These are phyloP conservation scores for Dicrurus megarhynchus DNA, from an alignment of 2,113 vertebrate species.

Conservation along the genomic window DNA sequence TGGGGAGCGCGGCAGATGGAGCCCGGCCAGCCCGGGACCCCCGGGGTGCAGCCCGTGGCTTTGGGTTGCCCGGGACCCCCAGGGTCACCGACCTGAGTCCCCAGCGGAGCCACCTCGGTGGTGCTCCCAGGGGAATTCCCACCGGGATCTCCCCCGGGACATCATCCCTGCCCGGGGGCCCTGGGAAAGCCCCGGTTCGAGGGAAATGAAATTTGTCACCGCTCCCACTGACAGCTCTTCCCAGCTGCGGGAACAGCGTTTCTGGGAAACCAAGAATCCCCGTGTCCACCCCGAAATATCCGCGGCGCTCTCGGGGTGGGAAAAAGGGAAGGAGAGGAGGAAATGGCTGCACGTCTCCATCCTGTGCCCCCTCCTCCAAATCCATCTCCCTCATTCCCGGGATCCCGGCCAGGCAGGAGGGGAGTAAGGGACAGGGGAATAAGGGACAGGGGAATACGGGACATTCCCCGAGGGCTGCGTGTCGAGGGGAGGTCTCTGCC, in stretches of 20 bases:
- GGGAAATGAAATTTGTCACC: fast-evolving
- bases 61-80: neutral
- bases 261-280: neutral
- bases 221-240: neutral
- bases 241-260: neutral
- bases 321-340: neutral
- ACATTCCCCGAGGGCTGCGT: neutral
- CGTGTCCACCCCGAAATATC: fast-evolving
- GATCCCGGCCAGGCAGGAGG: neutral
- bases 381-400: neutral
- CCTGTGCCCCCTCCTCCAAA: neutral
- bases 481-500: neutral
- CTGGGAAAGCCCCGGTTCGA: neutral
- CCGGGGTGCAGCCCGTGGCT: neutral
- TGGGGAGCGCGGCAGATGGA: neutral
- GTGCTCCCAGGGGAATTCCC: neutral
- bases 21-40: neutral
- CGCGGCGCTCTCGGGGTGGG: neutral
- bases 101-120: fast-evolving
- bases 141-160: neutral
- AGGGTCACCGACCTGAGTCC: neutral
- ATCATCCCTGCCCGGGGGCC: fast-evolving
- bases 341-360: neutral
- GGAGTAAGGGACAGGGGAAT: neutral
- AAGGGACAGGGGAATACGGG: neutral